phyloP scores from a whole-genome alignment of 2,113 vertebrate species.

The Eulemur macaco region DNA sequence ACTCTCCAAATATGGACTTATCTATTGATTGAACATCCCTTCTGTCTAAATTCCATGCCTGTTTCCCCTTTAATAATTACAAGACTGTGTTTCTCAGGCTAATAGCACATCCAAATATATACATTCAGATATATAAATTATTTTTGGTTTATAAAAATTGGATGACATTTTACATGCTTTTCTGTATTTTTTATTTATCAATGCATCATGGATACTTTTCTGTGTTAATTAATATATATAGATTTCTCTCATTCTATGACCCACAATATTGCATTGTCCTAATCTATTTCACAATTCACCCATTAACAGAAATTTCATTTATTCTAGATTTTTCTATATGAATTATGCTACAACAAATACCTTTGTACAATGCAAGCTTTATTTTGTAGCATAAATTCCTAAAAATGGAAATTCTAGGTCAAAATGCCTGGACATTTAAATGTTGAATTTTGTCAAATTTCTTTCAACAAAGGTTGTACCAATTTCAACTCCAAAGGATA shows the following conservation, averaged over 20 bases:
- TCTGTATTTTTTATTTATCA: neutral
- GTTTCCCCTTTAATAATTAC: neutral
- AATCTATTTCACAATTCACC: neutral
- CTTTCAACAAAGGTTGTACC: neutral
- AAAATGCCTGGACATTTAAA: neutral
- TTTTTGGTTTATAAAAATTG: neutral
- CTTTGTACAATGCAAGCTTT: neutral
- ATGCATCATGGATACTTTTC: neutral
- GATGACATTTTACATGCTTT: neutral
- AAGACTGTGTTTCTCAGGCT: neutral
- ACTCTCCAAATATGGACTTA: neutral
- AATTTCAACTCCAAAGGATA: neutral
- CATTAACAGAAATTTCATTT: conserved; percentile 24
- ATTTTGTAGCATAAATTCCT: neutral
- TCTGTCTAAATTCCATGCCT: neutral
- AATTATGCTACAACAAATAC: neutral
- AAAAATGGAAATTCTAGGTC: neutral
- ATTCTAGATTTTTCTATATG: neutral
- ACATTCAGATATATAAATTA: neutral
- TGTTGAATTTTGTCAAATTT: conserved; percentile 2
- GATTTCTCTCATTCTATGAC: neutral
- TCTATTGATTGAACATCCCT: neutral
- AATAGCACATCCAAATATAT: neutral
- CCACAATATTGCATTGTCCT: neutral
- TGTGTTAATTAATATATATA: neutral